These are phyloP conservation scores for Lucifuga dentata DNA, from an alignment of 2,113 vertebrate species.

Conservation along the genomic window DNA sequence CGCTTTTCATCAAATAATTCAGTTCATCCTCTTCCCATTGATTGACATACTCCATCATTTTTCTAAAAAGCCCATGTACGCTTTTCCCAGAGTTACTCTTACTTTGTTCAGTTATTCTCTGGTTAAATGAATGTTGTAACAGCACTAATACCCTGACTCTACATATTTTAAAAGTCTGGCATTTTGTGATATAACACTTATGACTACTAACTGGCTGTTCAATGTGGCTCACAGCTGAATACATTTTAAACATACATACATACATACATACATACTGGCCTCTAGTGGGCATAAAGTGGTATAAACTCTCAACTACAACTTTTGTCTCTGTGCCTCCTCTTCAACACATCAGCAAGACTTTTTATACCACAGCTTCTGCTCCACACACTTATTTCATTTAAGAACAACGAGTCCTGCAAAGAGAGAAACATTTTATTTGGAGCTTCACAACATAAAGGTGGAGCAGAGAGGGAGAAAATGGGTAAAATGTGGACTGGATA, in stretches of 20 bases:
- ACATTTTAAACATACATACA: neutral
- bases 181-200: no score
- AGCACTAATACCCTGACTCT: no score
- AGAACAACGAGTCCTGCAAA: neutral
- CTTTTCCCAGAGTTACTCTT: no score
- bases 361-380: neutral
- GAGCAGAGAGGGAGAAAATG: neutral
- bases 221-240: neutral
- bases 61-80: no score
- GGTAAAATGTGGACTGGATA: no score
- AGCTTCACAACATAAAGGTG: neutral
- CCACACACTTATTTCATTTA: neutral
- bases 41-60: no score
- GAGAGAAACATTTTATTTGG: neutral
- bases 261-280: slow-evolving; percentile 34
- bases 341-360: neutral
- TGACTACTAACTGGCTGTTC: no score
- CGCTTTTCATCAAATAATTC: neutral
- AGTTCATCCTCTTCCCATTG: neutral
- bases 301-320: neutral
- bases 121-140: no score
- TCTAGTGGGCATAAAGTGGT: slow-evolving; percentile 57
- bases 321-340: neutral
- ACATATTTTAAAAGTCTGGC: no score
- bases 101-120: no score